phyloP scores from a whole-genome alignment of 2,797 vertebrate genomes.

The Cacajao melanocephalus region DNA sequence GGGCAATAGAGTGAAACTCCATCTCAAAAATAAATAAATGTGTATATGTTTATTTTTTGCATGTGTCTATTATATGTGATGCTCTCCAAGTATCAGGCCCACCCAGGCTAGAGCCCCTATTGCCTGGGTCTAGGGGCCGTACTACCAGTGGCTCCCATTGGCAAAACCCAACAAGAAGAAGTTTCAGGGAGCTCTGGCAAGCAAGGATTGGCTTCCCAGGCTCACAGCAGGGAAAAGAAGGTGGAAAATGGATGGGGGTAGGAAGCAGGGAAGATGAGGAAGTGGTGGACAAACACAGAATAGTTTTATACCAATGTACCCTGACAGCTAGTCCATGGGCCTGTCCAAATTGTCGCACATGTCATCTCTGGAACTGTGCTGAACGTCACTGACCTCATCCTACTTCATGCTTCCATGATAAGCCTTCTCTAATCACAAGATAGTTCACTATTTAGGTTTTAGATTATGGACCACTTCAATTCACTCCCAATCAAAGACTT shows the following conservation, averaged over 20 bases:
- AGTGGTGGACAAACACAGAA: background rate
- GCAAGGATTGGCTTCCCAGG: background rate
- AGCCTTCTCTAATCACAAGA: background rate
- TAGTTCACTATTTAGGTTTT: background rate
- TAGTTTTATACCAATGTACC: background rate
- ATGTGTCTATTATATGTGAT: background rate
- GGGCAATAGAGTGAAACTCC: background rate
- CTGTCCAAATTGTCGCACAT: background rate
- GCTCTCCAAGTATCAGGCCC: background rate
- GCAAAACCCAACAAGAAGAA: background rate
- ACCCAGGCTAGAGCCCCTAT: background rate
- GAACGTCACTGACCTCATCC: background rate
- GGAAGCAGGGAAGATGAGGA: rapidly evolving
- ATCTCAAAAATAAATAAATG: background rate
- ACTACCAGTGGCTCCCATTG: background rate
- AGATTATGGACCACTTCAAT: conserved; percentile 37
- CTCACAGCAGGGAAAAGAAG: background rate
- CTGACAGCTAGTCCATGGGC: background rate
- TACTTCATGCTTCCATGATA: background rate
- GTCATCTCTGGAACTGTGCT: background rate
- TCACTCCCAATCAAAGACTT: conserved; percentile 50
- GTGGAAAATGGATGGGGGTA: background rate
- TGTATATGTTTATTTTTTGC: background rate
- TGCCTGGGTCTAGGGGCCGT: background rate
- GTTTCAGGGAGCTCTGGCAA: background rate